Base-by-base conservation (phyloP, 1,140 invertebrate species). In the Octopus bimaculoides region DNA sequence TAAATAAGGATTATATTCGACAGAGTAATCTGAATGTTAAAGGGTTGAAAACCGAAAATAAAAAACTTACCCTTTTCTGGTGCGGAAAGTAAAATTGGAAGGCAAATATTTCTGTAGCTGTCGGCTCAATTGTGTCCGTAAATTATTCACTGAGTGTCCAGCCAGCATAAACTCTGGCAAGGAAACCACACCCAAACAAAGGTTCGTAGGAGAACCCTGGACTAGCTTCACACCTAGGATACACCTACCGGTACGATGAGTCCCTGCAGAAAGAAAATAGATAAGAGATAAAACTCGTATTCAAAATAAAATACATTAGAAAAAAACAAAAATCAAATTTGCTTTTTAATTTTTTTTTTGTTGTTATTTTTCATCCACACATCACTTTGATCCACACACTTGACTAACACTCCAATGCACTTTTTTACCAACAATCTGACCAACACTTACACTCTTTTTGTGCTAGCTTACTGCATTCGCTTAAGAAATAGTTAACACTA, bases 41-140 rank as follows among this genome's bases (percentile, higher is more conserved):
- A 17, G n/a, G 4, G 17, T 56, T 9, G 20, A 69, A 53, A 54
- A 20, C 69, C n/a, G 52, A 52, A 20, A 54, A 52, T 55, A 7
- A 80, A n/a, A 79, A 54, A 12, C 56, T 81, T 86, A 89, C 88
- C 86, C 86, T 75, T 88, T 83, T 80, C 84, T 84, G 26, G 87
- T 84, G 20, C 84, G 83, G 54, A 88, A 87, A 9, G 66, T 83
- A 66, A 86, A 89, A 20, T 66, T 77, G n/a, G 80, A 74, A 14
- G 86, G 87, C 56, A 85, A 55, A 17, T 71, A 20, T 17, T 71
- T 71, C 17, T 71, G 66, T 14, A 71, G 66, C 26, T 71, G 66
- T 6, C 17, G 17, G 17, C 26, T 14, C 66, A 71, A 20, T 20
- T n/a, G 66, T 71, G 66, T n/a, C 6, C 66, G 66, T 20, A 71